A percentile compares a stretch with the other conserved stretches of the same genome.
Evolutionary conservation across 2,888 invertebrate species (phyloP).

Genomic region (Latrodectus elegans): DNA sequence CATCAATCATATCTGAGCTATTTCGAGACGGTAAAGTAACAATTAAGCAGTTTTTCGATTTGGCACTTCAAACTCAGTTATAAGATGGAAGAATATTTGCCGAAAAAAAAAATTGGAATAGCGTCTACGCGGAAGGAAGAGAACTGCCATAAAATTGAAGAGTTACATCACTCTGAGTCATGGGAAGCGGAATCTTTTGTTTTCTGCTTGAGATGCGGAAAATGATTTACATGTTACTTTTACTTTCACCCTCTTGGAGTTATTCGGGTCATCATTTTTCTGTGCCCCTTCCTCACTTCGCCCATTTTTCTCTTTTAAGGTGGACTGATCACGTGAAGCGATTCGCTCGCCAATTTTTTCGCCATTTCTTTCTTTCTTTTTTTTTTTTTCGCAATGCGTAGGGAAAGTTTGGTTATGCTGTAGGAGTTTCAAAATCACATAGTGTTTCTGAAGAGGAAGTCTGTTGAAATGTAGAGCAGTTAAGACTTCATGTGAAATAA

Average conservation of each 20-base stretch:
- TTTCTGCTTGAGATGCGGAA: constrained; percentile 19
- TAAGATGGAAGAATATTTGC: neutral
- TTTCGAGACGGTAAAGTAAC: neutral
- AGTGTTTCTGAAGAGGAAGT: too few species aligned
- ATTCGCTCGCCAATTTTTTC: neutral
- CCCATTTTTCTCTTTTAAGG: neutral
- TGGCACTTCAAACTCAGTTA: neutral
- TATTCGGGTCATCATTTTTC: constrained; percentile 54
- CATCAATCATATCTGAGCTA: neutral
- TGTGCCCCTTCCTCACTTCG: neutral
- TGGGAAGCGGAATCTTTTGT: constrained; percentile 44
- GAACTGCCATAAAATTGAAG: neutral
- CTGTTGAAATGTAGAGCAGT: too few species aligned
- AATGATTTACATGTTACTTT: constrained; percentile 38
- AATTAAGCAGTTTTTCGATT: neutral
- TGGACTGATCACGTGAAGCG: neutral
- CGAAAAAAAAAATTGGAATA: constrained; percentile 1
- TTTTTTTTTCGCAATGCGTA: neutral
- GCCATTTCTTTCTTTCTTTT: too few species aligned
- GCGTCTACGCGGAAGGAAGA: constrained; percentile 40
- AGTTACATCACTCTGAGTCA: constrained; percentile 32
- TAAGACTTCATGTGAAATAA: too few species aligned
- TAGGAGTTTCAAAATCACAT: too few species aligned
- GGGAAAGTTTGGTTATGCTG: neutral
- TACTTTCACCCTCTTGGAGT: constrained; percentile 47